Evolutionary conservation across 2,113 vertebrate species (phyloP).

Genomic region (Pteropus alecto): DNA sequence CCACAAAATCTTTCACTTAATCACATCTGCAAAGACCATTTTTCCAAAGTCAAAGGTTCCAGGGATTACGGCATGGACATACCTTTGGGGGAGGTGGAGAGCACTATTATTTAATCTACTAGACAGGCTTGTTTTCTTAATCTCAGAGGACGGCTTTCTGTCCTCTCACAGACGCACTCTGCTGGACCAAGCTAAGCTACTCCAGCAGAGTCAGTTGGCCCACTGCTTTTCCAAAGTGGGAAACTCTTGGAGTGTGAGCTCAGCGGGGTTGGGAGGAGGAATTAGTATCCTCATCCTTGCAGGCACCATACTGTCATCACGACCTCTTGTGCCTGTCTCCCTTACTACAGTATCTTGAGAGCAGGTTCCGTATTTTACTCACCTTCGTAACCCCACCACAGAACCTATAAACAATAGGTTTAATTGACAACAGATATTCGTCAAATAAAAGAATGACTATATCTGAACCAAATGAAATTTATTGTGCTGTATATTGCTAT

Average conservation of each 20-base stretch:
- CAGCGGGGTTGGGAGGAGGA: neutral
- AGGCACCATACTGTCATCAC: neutral
- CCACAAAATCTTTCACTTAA: neutral
- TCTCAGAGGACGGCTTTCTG: neutral
- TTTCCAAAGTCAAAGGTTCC: neutral
- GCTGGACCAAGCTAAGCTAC: neutral
- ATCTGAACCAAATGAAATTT: neutral
- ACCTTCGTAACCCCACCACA: neutral
- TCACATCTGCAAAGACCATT: neutral
- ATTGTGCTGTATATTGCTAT: neutral
- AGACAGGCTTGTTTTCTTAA: neutral
- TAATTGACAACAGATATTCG: neutral
- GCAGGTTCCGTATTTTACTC: neutral
- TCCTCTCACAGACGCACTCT: neutral
- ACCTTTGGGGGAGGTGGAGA: rapidly evolving
- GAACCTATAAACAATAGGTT: neutral
- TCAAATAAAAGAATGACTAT: neutral
- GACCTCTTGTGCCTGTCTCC: neutral
- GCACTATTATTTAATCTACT: neutral
- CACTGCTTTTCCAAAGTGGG: neutral
- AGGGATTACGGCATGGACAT: neutral
- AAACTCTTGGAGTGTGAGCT: rapidly evolving
- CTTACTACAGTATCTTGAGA: neutral
- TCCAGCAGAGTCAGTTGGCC: neutral
- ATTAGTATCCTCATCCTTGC: neutral